A percentile compares a stretch with the other conserved stretches of the same genome.
These are phyloP conservation scores for Ceyx margarethae DNA, from an alignment of 2,113 vertebrate species.

Conservation along the genomic window DNA sequence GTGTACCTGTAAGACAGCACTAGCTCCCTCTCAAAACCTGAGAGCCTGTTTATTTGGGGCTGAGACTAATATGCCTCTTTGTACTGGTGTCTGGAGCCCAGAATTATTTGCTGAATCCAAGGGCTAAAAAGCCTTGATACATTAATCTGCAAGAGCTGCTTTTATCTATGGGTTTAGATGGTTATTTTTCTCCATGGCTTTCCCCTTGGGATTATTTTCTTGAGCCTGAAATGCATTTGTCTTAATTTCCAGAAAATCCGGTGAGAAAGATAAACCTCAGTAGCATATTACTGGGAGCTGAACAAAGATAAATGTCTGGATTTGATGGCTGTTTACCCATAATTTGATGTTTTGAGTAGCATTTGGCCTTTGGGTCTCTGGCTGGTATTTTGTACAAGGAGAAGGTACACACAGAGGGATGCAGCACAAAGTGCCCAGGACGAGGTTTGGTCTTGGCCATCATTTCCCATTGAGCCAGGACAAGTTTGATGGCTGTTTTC, in stretches of 20 bases:
- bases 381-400: not conserved
- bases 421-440: not conserved
- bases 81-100: not conserved
- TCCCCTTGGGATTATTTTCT: constrained; percentile 65
- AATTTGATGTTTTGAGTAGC: not conserved
- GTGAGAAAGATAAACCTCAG: constrained; percentile 47
- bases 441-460: not conserved
- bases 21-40: not conserved
- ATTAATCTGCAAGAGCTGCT: constrained; percentile 37
- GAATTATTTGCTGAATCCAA: constrained; percentile 37
- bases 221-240: constrained; percentile 55
- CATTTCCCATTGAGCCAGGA: not conserved
- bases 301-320: not conserved
- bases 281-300: not conserved
- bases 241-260: constrained; percentile 57
- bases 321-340: constrained; percentile 1
- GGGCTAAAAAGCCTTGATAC: constrained; percentile 36
- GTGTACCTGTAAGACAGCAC: not conserved
- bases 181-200: constrained; percentile 45
- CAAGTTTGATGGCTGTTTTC: not conserved
- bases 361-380: not conserved
- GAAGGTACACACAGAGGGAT: not conserved
- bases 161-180: constrained; percentile 48
- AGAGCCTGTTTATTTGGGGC: not conserved
- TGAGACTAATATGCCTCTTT: not conserved